Evolutionary conservation across 2,113 vertebrate genomes (phyloP).

Genomic region (Bubalus kerabau): DNA sequence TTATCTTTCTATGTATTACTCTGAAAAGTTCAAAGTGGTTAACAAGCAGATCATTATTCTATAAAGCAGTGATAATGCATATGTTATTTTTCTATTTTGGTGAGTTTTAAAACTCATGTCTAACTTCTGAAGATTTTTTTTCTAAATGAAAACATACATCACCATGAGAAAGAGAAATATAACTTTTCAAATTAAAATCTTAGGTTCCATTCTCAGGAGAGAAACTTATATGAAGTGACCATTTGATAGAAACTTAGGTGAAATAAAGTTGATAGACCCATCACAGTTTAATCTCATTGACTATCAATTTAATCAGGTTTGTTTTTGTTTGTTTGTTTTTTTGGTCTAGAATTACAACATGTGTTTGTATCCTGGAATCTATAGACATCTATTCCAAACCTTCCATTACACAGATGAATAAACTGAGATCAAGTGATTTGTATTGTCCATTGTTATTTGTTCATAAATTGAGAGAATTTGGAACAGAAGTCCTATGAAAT

Average conservation of each 20-base stretch:
- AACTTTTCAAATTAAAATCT: background rate
- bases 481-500: background rate
- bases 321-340: background rate
- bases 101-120: background rate
- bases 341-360: background rate
- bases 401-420: background rate
- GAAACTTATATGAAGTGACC: background rate
- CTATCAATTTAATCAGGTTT: background rate
- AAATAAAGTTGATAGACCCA: background rate
- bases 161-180: background rate
- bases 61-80: background rate
- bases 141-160: background rate
- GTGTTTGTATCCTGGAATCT: background rate
- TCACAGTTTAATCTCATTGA: background rate
- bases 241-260: background rate
- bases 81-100: background rate
- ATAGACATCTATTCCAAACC: background rate
- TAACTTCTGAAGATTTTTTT: background rate
- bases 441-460: background rate
- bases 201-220: background rate
- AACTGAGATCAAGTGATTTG: background rate
- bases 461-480: background rate
- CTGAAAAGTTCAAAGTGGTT: background rate
- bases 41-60: background rate
- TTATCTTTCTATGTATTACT: background rate